Percentiles rank a stretch among this genome's conserved stretches.
Evolutionary conservation across 1,140 invertebrate genomes (phyloP).

Genomic region (Trichonephila clavata): DNA sequence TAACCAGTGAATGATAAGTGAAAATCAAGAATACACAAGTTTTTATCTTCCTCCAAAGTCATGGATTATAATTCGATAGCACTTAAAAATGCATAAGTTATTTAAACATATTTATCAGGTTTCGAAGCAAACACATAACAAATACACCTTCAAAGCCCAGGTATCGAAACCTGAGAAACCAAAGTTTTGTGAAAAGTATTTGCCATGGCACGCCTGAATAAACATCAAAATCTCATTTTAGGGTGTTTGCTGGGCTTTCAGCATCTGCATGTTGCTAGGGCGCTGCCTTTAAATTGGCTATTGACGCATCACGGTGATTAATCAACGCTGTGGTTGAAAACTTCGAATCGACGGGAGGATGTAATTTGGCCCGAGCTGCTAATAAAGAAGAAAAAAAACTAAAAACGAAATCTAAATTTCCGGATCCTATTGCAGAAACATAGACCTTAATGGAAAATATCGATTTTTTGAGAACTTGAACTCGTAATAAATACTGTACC

Average conservation of each 20-base stretch:
- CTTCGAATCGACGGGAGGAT: not conserved
- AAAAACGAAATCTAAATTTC: conserved; percentile 47
- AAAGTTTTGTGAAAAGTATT: not conserved
- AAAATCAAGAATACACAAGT: too few species aligned
- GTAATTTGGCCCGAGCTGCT: not conserved
- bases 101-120: not conserved
- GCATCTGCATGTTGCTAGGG: not conserved
- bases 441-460: conserved; percentile 55
- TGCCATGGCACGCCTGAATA: not conserved
- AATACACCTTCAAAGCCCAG: not conserved
- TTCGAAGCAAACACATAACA: not conserved
- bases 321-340: conserved; percentile 39
- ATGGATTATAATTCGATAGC: too few species aligned
- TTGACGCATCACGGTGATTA: conserved; percentile 48
- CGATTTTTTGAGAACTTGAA: conserved; percentile 40
- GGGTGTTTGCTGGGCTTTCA: not conserved
- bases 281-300: conserved; percentile 38
- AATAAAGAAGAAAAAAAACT: not conserved
- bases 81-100: not conserved
- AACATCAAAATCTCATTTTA: conserved; percentile 49
- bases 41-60: too few species aligned
- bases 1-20: too few species aligned
- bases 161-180: not conserved
- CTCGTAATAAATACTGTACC: conserved; percentile 45
- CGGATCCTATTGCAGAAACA: conserved; percentile 10